A percentile compares a stretch with the other conserved stretches of the same genome.
phyloP scores from a whole-genome alignment of 2,113 vertebrate genomes.

The Toxotes jaculatrix region DNA sequence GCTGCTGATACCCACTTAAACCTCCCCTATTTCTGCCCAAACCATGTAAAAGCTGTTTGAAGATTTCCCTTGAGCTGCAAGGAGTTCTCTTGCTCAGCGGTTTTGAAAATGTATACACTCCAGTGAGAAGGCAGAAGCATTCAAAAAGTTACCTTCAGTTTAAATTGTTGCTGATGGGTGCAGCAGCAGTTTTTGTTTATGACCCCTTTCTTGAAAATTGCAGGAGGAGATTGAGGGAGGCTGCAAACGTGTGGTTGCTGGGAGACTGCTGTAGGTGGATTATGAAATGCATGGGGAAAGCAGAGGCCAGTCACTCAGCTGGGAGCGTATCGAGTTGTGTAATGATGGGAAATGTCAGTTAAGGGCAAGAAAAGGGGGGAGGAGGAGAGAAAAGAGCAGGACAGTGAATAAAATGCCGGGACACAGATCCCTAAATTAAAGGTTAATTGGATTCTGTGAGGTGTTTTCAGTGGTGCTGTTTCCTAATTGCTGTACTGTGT shows the following conservation, averaged over 20 bases:
- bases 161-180: conserved; percentile 25
- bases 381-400: conserved; percentile 15
- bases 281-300: conserved; percentile 62
- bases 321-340: conserved; percentile 60
- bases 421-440: conserved; percentile 52
- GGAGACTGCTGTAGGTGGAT: conserved; percentile 76
- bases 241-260: conserved; percentile 62
- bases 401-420: conserved; percentile 15
- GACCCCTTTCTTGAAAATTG: conserved; percentile 32
- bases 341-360: conserved; percentile 74
- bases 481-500: conserved; percentile 21
- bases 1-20: conserved; percentile 13
- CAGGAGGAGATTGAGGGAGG: conserved; percentile 39
- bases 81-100: conserved; percentile 7
- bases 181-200: conserved; percentile 30
- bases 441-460: conserved; percentile 70
- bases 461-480: conserved; percentile 32
- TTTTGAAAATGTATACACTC: conserved; percentile 4
- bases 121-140: conserved; percentile 1
- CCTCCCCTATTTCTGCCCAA: conserved; percentile 11
- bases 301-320: conserved; percentile 61
- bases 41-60: conserved; percentile 18
- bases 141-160: conserved; percentile 31
- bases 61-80: conserved; percentile 33
- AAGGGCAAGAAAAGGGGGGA: conserved; percentile 32